Conservation (phyloP, 2,113 vertebrate species). For the Paracanthobrama guichenoti region DNA sequence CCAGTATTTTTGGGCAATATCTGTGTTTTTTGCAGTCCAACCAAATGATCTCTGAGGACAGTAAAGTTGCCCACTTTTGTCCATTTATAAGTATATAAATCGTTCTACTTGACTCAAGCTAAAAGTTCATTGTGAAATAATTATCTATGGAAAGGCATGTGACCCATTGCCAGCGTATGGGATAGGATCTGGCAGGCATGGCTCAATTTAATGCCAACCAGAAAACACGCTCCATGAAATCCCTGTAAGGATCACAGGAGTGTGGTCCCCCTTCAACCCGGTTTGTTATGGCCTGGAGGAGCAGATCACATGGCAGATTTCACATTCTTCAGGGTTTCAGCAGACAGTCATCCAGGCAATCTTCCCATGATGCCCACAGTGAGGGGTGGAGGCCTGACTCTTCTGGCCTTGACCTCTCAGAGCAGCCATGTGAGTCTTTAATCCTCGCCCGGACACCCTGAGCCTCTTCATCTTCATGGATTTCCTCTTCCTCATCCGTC, state of each 20-base stretch:
- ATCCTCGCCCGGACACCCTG: conserved; percentile 10
- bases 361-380: conserved; percentile 18
- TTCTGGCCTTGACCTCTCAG: conserved; percentile 17
- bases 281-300: conserved; percentile 26
- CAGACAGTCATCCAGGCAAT: conserved; percentile 20
- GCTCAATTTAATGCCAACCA: neutral
- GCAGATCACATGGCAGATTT: conserved; percentile 57
- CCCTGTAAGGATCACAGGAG: conserved; percentile 25
- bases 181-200: neutral
- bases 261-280: conserved; percentile 21
- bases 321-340: conserved; percentile 57
- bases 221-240: neutral
- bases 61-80: neutral
- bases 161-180: neutral
- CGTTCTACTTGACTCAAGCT: neutral
- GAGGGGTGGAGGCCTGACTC: conserved; percentile 7
- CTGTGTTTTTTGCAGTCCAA: neutral
- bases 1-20: too few species aligned
- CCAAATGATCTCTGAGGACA: neutral
- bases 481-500: conserved; percentile 40
- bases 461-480: conserved; percentile 32
- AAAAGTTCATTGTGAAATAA: neutral
- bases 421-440: conserved; percentile 24
- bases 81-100: neutral
- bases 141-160: neutral